Base-by-base conservation (phyloP, 2,888 invertebrate species). In the Crioceris asparagi region DNA sequence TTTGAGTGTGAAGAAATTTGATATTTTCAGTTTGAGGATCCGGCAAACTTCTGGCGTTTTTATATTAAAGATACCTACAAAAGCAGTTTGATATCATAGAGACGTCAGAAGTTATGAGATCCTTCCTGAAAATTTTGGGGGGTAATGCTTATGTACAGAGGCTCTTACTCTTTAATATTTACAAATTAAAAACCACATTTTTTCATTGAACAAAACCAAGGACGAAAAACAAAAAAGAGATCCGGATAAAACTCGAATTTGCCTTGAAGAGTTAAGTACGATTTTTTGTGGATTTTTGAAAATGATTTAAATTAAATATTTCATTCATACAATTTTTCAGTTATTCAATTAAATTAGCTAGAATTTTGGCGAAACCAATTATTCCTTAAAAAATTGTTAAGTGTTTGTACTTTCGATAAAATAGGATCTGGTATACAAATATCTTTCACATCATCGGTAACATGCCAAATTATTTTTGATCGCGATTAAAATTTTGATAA, bases 341-440 rank as follows among this genome's bases (percentile, higher is more conserved):
- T 27, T 27, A 27, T 27, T 14, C 27, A 27, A 27, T n/a, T n/a
- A n/a, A n/a, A n/a, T n/a, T n/a, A n/a, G n/a, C n/a, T n/a, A n/a
- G n/a, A n/a, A n/a, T n/a, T n/a, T n/a, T n/a, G n/a, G n/a, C n/a
- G n/a, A n/a, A n/a, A n/a, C n/a, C n/a, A n/a, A n/a, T n/a, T n/a
- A n/a, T 27, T 27, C 6, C 12, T 27, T 27, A 29, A 38, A 43
- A 48, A 44, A 41, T 40, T 39, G 41, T 49, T 45, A 44, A 44
- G 26, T 44, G 49, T 54, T 52, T 53, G 52, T 52, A 53, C 51
- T 54, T 49, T 52, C 41, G 45, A 49, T 46, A 40, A 42, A 43
- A 43, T 39, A 36, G 38, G n/a, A n/a, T n/a, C n/a, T n/a, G n/a
- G n/a, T n/a, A n/a, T n/a, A n/a, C n/a, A n/a, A n/a, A n/a, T n/a